Base-by-base conservation (phyloP, 1,140 invertebrate genomes). In the Drosophila yakuba region DNA sequence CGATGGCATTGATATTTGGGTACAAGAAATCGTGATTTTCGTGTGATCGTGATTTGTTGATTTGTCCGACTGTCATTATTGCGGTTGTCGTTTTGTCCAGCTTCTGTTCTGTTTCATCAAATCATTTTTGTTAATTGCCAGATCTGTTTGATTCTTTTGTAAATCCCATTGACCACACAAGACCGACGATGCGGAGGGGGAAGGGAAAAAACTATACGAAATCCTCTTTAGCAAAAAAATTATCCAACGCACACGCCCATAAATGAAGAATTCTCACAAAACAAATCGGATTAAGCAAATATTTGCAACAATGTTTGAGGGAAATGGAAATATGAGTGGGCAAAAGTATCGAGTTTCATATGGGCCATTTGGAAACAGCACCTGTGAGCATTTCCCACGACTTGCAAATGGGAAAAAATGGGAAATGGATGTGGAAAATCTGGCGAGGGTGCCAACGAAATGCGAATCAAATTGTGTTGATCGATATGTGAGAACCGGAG, bases 391-490 rank as follows among this genome's bases (percentile, higher is more conserved):
- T 51, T 86, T 86, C 82, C 82, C 82, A 86, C 81, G 80, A 35
- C 48, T 11, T 14, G 4, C n/a, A 8, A 68, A 52, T 23, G 23
- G 23, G 48, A 51, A 51, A 50, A 20, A 20, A 20, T 20, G 20
- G 20, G 20, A 20, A 20, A 20, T 20, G 20, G 20, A 20, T 20
- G 47, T 32, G 12, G 47, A 35, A 54, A 45, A 6, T 47, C 28
- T 4, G 51, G 44, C 10, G 23, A 64, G 71, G 72, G 59, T 74
- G 73, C 55, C 20, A 68, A 32, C 59, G 32, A 77, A 82, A 82
- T 88, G 82, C 83, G 82, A 86, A 88, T 86, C 82, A 83, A 86
- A 86, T 88, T 78, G 39, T 64, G 45, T 73, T 88, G 82, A 88
- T 86, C 75, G 82, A 86, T 88, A 72, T 78, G 62, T 68, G 68